phyloP scores from a whole-genome alignment of 2,888 invertebrate species.

The Cryptocheilus praepositus region DNA sequence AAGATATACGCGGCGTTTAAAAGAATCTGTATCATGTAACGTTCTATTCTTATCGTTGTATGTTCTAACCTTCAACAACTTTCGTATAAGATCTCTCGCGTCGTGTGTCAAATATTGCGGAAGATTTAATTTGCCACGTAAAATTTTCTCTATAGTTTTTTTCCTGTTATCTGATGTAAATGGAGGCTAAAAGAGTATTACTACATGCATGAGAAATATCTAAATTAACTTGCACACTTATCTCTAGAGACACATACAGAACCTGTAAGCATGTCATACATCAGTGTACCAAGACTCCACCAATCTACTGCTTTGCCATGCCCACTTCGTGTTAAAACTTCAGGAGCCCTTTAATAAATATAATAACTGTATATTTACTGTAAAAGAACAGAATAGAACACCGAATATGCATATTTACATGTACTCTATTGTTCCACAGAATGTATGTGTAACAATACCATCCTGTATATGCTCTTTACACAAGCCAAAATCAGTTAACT shows the following conservation, averaged over 20 bases:
- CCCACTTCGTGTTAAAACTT: conserved; percentile 96
- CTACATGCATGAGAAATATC: conserved; percentile 5
- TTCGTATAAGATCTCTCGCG: conserved; percentile 94
- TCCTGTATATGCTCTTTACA: conserved; percentile 78
- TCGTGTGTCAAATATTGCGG: conserved; percentile 97
- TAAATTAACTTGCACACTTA: neutral
- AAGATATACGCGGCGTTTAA: conserved; percentile 20
- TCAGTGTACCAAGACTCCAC: conserved; percentile 99
- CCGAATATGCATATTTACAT: conserved; percentile 81
- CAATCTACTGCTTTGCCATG: conserved; percentile 99
- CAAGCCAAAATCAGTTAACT: conserved; percentile 71
- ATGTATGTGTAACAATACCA: conserved; percentile 96
- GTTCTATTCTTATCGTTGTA: conserved; percentile 1
- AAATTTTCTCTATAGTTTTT: conserved; percentile 98
- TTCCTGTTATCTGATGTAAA: conserved; percentile 98
- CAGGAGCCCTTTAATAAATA: conserved; percentile 89
- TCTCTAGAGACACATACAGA: conserved; percentile 80
- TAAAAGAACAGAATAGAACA: neutral
- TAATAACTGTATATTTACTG: conserved; percentile 23
- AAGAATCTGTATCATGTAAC: conserved; percentile 6
- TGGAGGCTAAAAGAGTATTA: conserved; percentile 84
- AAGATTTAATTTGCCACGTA: conserved; percentile 94
- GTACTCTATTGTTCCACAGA: conserved; percentile 99
- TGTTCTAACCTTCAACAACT: conserved; percentile 84
- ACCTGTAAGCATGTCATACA: conserved; percentile 99